Base-by-base conservation (phyloP, 2,888 invertebrate genomes). In the Omphaloscelis lunosa region DNA sequence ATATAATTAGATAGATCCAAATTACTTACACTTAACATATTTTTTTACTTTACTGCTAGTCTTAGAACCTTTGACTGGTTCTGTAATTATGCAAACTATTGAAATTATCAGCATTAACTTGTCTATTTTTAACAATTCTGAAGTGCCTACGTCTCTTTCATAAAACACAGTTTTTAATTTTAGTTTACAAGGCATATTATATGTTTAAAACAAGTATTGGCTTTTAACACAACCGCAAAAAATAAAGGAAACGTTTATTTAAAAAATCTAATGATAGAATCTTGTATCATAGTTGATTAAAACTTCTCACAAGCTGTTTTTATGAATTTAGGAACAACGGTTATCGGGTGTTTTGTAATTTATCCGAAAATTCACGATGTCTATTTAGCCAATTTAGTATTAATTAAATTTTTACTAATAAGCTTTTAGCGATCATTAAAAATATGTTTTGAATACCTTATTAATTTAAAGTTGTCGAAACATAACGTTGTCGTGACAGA, bases 291-390 rank as follows among this genome's bases (percentile, higher is more conserved):
- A 29, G 9, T 39, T 78, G 39, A 58, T 59, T 53, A 53, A 45
- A 77, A 65, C 4, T 27, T 58, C 5, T 41, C 9, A 23, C 34
- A 78, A 41, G n/a, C 20, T n/a, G 20, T 56, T 56, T 62, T 39
- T 48, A 62, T n/a, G 39, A 61, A 8, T 62, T 61, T 15, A 62
- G 4, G 8, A 45, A 27, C 8, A 34, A 39, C 27, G 23, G 39
- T 11, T 53, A 56, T 34, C 15, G 2, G 7, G 3, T 63, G n/a
- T 51, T 77, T 29, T 6, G 7, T 17, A 1, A 34, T 34, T 29
- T 23, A 45, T 9, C 27, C 23, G 53, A 15, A 53, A 45, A 39
- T 48, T 39, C 29, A 56, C 5, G 9, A 58, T 20, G 11, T 34
- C 0, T n/a, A n/a, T 53, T 15, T 11, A 56, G n/a, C 9, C 12